Percentiles rank a stretch among this genome's conserved stretches.
Evolutionary conservation across 1,140 invertebrate genomes (phyloP).

Genomic region (Cydia strobilella): DNA sequence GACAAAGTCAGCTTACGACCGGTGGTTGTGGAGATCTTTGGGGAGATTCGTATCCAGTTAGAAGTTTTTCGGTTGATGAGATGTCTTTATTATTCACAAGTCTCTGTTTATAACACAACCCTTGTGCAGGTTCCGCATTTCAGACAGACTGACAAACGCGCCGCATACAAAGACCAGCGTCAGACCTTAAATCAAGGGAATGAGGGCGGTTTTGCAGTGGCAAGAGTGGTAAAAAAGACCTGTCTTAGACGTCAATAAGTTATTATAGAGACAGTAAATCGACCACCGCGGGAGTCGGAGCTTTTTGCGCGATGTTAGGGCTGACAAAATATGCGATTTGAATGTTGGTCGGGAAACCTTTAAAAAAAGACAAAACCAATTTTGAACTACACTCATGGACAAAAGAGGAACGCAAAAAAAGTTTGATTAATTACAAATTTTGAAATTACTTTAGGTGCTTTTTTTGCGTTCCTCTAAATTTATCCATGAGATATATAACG

Average conservation of each 20-base stretch:
- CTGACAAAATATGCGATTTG: background rate
- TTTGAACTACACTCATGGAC: too few relatives aligned
- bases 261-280: slow-evolving; percentile 27
- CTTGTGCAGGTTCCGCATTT: slow-evolving; percentile 9
- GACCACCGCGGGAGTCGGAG: slow-evolving; percentile 15
- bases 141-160: slow-evolving; percentile 3
- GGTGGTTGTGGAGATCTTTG: too few relatives aligned
- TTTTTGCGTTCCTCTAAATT: too few relatives aligned
- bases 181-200: background rate
- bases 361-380: too few relatives aligned
- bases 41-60: too few relatives aligned
- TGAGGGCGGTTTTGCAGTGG: background rate
- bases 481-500: too few relatives aligned
- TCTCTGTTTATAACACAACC: slow-evolving; percentile 2
- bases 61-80: too few relatives aligned
- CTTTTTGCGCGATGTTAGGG: slow-evolving; percentile 13
- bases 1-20: too few relatives aligned
- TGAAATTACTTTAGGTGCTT: too few relatives aligned
- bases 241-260: slow-evolving; percentile 22
- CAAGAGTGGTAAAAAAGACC: background rate
- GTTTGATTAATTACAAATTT: too few relatives aligned
- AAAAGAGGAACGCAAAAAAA: too few relatives aligned
- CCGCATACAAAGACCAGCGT: background rate
- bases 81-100: background rate
- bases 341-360: background rate